A percentile compares a stretch with the other conserved stretches of the same genome.
These are phyloP conservation scores for Thysanoteuthis rhombus DNA, from an alignment of 2,888 invertebrate genomes.

Conservation along the genomic window DNA sequence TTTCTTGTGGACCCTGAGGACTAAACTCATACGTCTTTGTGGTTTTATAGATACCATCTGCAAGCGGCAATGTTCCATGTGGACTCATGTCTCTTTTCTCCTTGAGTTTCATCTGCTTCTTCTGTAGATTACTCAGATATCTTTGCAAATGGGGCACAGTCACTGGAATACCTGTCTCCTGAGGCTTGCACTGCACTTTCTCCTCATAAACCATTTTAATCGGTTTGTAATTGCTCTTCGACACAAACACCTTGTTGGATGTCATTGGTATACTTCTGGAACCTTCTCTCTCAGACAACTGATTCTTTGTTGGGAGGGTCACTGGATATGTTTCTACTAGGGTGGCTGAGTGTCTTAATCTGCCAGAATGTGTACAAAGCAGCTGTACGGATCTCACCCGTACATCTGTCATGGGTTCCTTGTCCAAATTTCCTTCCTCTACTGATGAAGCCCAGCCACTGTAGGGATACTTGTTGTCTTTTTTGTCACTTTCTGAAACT, in stretches of 20 bases:
- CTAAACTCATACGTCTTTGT: not conserved
- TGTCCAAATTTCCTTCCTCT: not conserved
- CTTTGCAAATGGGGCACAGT: slow-evolving; percentile 1
- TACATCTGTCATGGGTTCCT: not conserved
- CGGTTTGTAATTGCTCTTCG: not conserved
- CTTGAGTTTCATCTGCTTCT: not conserved
- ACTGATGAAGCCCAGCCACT: not conserved
- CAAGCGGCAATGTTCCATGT: not conserved
- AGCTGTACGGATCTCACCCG: not conserved
- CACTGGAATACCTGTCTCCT: not conserved
- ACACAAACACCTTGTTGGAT: not conserved
- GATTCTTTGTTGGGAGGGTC: not conserved
- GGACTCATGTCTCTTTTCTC: not conserved
- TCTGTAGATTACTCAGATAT: not conserved
- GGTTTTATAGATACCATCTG: slow-evolving; percentile 1
- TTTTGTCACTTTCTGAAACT: not conserved
- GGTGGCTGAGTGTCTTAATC: not conserved
- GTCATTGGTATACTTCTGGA: not conserved
- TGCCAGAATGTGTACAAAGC: slow-evolving; percentile 1
- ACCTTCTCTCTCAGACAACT: not conserved
- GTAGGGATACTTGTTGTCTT: not conserved
- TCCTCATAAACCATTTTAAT: slow-evolving; percentile 21
- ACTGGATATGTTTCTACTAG: not conserved
- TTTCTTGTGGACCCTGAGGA: not conserved
- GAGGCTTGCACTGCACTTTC: not conserved